Evolutionary conservation across 2,888 invertebrate genomes (phyloP), one percentile per base, ranked within the genome.

Genomic region (Tetrapedia diversipes): DNA sequence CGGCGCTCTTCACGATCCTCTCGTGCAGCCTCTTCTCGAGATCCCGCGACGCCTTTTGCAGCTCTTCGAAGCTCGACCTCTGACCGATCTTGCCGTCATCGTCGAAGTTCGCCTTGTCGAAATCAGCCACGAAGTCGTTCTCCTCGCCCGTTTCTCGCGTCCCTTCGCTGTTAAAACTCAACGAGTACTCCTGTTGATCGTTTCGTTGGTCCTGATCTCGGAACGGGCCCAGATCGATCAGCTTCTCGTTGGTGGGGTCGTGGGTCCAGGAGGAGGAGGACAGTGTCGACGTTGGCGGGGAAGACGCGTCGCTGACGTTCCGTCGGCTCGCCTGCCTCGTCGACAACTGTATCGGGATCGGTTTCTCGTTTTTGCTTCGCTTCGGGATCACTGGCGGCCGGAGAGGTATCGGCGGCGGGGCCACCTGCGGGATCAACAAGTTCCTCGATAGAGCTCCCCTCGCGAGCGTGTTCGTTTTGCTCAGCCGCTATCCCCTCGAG

Each of bases 301-400:
- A 93, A 1, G 93, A 92, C 1, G 90, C 22, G 87, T 92, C 75
- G 88, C 92, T 27, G 11, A 57, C 10, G 19, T 83, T 85, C 1
- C 77, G 78, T n/a, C 74, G 67, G 45, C 67, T 60, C 27, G n/a
- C 78, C 66, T 80, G 83, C 10, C 73, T 63, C 10, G 64, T 53
- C 22, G 68, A 11, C 0, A 54, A 4, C 49, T 71, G 78, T 27
- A 87, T 41, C 16, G 87, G 88, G 64, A 91, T 88, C 57, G 91
- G 91, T 69, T 87, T 86, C 70, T 91, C 90, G 77, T 90, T 87
- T 53, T 86, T 88, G 63, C 83, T 92, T 69, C 93, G 88, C 83
- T 93, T 93, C 49, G 93, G 93, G 49, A 93, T 93, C 49, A 92
- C 92, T 19, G 93, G 93, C 57, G 93, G 92, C 79, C 93, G 89